Base-by-base conservation (phyloP, 2,888 invertebrate genomes). In the Drosophila mercatorum region DNA sequence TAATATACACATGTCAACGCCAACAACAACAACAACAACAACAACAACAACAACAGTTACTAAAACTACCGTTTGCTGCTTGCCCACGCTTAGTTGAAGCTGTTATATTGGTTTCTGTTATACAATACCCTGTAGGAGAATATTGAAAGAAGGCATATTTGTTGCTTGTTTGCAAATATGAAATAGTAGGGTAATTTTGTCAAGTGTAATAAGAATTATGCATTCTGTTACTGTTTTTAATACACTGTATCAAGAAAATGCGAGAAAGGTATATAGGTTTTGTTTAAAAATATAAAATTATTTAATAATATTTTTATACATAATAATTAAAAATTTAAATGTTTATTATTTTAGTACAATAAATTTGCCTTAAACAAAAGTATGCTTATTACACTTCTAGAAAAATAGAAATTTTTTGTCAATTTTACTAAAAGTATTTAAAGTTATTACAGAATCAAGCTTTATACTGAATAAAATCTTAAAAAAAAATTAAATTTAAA, bases 21-120 rank as follows among this genome's bases (percentile, higher is more conserved):
- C 12, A 46, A 46, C 26, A 53, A n/a, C 53, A 53, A 17, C 17
- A 17, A 17, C n/a, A 17, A 22, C 8, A 11, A 31, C 22, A 38
- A 34, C 22, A 17, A 47, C 17, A 56, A 41, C 8, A 22, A 17
- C n/a, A 64, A 64, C 46, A 26, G 40, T n/a, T 58, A 43, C 34
- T 22, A 43, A 41, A 55, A 44, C 40, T 56, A 34, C 63, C 44
- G 72, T 70, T 72, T 40, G 34, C 4, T 28, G n/a, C 3, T 53
- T 46, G 47, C 47, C 60, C 71, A 60, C 56, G 47, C 59, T 49
- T 22, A 40, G 44, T 36, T 47, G 14, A 10, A 26, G n/a, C 53
- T 40, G 53, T 40, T 51, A 51, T 34, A 36, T 12, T 31, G 3
- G 38, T 12, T 52, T 47, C 60, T 49, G 47, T 41, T 53, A 38